Conservation (phyloP, 2,797 vertebrate genomes). For the Gadopsis bispinosus region DNA sequence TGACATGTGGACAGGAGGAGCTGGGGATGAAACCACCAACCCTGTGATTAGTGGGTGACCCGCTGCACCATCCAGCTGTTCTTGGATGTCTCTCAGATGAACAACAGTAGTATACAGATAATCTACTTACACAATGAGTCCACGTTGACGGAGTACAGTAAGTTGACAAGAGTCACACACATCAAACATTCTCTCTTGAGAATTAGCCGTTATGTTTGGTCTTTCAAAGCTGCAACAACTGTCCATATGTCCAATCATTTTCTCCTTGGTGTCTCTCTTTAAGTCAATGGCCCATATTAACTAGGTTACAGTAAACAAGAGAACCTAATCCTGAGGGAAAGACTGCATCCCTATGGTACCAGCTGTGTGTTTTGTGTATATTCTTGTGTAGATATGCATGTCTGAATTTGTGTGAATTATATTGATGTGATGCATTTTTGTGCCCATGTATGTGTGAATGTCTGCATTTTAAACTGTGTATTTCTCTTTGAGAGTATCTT, state of each 20-base stretch:
- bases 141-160: neutral
- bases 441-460: neutral
- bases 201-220: constrained; percentile 14
- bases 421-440: neutral
- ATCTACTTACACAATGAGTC: constrained; percentile 12
- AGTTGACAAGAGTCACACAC: neutral
- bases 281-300: neutral
- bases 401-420: neutral
- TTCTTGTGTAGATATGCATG: neutral
- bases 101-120: neutral
- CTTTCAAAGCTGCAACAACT: constrained; percentile 14
- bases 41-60: neutral
- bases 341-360: neutral
- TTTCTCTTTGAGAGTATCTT: constrained; percentile 10
- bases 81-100: neutral
- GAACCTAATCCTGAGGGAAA: constrained; percentile 19
- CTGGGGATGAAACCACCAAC: neutral
- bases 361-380: neutral
- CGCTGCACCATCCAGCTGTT: neutral
- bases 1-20: neutral
- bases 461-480: constrained; percentile 3
- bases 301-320: constrained; percentile 35
- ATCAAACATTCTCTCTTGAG: constrained; percentile 7
- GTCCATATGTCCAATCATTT: constrained; percentile 1
- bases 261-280: neutral